Base-by-base conservation (phyloP, 2,113 vertebrate species). In the Ammodytes marinus region DNA sequence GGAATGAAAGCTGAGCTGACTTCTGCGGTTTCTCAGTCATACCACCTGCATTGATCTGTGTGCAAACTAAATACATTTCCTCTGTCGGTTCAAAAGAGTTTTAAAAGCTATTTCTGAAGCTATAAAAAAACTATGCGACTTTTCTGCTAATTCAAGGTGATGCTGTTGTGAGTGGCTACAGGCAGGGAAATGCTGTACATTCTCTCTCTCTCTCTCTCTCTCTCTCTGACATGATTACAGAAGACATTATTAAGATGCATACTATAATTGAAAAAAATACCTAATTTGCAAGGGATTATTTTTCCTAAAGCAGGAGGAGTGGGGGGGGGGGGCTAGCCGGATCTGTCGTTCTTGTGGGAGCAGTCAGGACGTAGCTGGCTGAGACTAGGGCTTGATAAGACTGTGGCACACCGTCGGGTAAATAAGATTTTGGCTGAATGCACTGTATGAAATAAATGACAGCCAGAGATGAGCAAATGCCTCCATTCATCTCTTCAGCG, bases 401-500 rank as follows among this genome's bases (percentile, higher is more conserved):
- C 5, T 14, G 69, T 66, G 74, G 64, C 63, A 79, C 70, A 65
- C 37, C 55, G 49, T 40, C 10, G 54, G 72, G 65, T 82, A 84
- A 85, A 80, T 79, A 4, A 72, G 70, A 86, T 80, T 47, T 65
- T 52, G 69, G 71, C 69, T 72, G 42, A 87, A 74, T 69, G 82
- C 40, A 19, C 27, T 76, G 43, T 50, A 70, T 37, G 76, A 43
- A 55, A 27, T 68, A 71, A 59, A 61, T 42, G 37, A 65, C 63
- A 55, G 60, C 52, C 54, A 54, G 69, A 82, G 69, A 80, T 71
- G 86, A 64, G 79, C 15, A 59, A 80, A 74, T 66, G 75, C 43
- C 14, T 81, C 69, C 7, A 70, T 85, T 83, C 71, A 84, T 88
- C 54, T 82, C 42, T 54, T 79, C 74, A 50, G 52, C 46, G 35